phyloP scores from a whole-genome alignment of 2,113 vertebrate species.

The Amblyopsis rosae region DNA sequence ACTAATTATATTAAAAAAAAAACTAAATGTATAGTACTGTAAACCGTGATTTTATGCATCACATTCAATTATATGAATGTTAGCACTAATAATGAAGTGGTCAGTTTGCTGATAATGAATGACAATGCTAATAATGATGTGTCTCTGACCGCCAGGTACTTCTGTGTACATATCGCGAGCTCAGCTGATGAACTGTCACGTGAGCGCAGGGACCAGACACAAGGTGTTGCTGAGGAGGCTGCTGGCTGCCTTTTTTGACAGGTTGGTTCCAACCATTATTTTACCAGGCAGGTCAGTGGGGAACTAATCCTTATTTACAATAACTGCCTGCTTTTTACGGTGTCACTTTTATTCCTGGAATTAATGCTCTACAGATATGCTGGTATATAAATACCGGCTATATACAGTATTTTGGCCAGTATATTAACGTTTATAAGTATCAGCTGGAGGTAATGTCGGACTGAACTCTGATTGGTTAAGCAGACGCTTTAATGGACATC shows the following conservation, averaged over 20 bases:
- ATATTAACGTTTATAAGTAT: too few relatives aligned
- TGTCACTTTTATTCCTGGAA: too few relatives aligned
- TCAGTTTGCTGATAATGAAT: neutral
- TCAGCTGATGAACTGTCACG: slow-evolving; percentile 97
- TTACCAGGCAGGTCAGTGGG: too few relatives aligned
- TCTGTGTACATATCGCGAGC: slow-evolving; percentile 94
- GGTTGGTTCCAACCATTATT: slow-evolving; percentile 69
- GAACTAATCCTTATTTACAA: too few relatives aligned
- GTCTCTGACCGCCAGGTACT: slow-evolving; percentile 77
- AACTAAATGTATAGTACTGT: slow-evolving; percentile 2
- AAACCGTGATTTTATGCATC: neutral
- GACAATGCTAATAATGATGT: slow-evolving; percentile 3
- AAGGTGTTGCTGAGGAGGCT: slow-evolving; percentile 93
- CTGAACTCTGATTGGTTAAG: too few relatives aligned
- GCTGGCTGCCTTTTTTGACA: slow-evolving; percentile 94
- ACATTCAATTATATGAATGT: neutral
- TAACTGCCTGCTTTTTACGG: too few relatives aligned
- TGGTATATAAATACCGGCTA: too few relatives aligned
- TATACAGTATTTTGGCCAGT: too few relatives aligned
- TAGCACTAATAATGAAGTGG: too few relatives aligned
- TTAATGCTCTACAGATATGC: too few relatives aligned
- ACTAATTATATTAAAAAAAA: neutral
- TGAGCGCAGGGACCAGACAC: slow-evolving; percentile 93
- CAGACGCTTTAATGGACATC: too few relatives aligned
- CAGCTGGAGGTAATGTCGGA: too few relatives aligned